phyloP scores from a whole-genome alignment of 2,113 vertebrate genomes.

The Dolichotis patagonum region DNA sequence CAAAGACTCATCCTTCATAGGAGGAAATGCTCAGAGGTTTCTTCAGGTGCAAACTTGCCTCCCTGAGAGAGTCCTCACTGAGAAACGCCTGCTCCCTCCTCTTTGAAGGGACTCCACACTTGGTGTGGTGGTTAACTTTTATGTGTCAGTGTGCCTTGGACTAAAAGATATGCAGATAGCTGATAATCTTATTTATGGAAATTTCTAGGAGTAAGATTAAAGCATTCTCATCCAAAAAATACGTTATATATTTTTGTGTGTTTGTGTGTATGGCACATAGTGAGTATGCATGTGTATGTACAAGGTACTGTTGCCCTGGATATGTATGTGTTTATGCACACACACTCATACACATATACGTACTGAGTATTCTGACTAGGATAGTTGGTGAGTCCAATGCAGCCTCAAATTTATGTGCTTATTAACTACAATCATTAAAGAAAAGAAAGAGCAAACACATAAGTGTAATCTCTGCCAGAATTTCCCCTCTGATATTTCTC shows the following conservation, averaged over 20 bases:
- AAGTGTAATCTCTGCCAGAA: conserved; percentile 3
- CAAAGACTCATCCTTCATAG: background rate
- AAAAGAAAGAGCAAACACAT: background rate
- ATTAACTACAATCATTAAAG: conserved; percentile 16
- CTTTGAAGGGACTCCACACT: background rate
- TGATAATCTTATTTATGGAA: background rate
- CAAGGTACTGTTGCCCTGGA: background rate
- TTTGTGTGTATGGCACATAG: background rate
- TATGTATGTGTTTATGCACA: background rate
- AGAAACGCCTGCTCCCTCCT: background rate
- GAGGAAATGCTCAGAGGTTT: background rate
- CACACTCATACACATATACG: background rate
- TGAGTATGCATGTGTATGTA: background rate
- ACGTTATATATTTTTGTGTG: background rate
- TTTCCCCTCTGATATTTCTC: background rate
- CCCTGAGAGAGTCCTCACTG: background rate
- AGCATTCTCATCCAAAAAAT: background rate
- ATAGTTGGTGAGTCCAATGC: background rate
- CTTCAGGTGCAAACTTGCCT: background rate
- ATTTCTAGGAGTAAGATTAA: background rate
- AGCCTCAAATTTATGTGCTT: background rate
- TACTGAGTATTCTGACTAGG: background rate
- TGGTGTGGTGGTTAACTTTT: background rate
- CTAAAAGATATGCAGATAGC: background rate
- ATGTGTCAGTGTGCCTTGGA: background rate